phyloP scores from a whole-genome alignment of 2,113 vertebrate species.

The Atrichornis clamosus region DNA sequence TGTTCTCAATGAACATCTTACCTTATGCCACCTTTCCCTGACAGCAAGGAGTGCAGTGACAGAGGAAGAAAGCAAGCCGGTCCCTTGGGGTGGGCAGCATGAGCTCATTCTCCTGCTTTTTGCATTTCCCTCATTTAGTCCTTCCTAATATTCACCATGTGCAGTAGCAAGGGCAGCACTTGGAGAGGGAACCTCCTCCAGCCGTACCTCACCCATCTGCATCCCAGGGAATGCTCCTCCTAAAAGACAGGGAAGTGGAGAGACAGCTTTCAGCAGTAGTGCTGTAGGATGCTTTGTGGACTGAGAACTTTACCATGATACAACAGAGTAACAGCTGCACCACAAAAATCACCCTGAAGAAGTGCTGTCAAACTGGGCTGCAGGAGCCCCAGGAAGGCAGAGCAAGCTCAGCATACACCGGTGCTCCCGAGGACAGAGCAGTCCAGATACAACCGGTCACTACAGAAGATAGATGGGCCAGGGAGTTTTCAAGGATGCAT shows the following conservation, averaged over 20 bases:
- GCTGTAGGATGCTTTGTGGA: not conserved
- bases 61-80: not conserved
- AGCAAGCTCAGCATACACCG: not conserved
- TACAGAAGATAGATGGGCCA: not conserved
- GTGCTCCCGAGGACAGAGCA: not conserved
- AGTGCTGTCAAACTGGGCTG: not conserved
- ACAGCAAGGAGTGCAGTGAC: not conserved
- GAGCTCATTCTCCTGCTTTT: not conserved
- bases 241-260: not conserved
- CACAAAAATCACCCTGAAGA: not conserved
- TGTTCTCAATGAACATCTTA: not conserved
- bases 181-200: not conserved
- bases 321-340: not conserved
- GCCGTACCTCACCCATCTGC: not conserved
- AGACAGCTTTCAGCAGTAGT: not conserved
- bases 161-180: not conserved
- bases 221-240: not conserved
- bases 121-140: not conserved
- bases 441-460: not conserved
- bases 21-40: not conserved
- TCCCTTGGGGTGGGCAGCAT: not conserved
- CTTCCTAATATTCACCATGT: not conserved
- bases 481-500: not conserved
- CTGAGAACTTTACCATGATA: not conserved
- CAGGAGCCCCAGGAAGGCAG: not conserved